A percentile compares a stretch with the other conserved stretches of the same genome.
Conservation (phyloP, 2,888 invertebrate species). For the Beris morrisii region DNA sequence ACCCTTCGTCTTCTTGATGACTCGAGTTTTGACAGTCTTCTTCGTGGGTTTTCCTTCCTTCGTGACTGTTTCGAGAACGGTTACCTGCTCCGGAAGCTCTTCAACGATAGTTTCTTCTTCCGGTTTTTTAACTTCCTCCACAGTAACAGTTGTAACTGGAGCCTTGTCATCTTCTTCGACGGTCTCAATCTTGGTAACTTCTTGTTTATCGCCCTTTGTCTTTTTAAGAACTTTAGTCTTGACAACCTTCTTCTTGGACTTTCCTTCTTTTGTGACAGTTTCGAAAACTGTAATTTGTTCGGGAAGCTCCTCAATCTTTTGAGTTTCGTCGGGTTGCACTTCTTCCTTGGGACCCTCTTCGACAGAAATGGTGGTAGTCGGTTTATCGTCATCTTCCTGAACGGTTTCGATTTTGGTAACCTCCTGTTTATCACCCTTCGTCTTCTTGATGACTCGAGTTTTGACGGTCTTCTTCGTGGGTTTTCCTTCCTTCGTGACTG, state of each 20-base stretch:
- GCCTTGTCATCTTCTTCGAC: conserved; percentile 47
- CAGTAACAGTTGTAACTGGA: conserved; percentile 47
- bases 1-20: conserved; percentile 42
- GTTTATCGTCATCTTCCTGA: conserved; percentile 52
- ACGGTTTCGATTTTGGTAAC: conserved; percentile 53
- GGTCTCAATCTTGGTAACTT: conserved; percentile 46
- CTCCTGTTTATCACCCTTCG: conserved; percentile 50
- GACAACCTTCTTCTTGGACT: conserved; percentile 49
- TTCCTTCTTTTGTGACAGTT: conserved; percentile 47
- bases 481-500: conserved; percentile 41
- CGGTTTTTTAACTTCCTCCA: conserved; percentile 38
- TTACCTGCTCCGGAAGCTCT: conserved; percentile 43
- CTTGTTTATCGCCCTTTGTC: conserved; percentile 47
- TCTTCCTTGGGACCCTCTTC: conserved; percentile 44
- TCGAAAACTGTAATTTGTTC: conserved; percentile 40
- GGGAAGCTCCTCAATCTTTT: conserved; percentile 46
- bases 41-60: conserved; percentile 46
- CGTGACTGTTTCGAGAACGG: conserved; percentile 43
- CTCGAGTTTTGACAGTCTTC: conserved; percentile 42
- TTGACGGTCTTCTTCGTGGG: conserved; percentile 47
- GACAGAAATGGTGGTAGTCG: conserved; percentile 47
- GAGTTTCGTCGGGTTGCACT: conserved; percentile 39
- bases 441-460: conserved; percentile 50
- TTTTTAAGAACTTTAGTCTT: conserved; percentile 48
- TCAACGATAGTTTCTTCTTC: conserved; percentile 45